Evolutionary conservation across 2,888 invertebrate species (phyloP).

Genomic region (Thymelicus lineola): DNA sequence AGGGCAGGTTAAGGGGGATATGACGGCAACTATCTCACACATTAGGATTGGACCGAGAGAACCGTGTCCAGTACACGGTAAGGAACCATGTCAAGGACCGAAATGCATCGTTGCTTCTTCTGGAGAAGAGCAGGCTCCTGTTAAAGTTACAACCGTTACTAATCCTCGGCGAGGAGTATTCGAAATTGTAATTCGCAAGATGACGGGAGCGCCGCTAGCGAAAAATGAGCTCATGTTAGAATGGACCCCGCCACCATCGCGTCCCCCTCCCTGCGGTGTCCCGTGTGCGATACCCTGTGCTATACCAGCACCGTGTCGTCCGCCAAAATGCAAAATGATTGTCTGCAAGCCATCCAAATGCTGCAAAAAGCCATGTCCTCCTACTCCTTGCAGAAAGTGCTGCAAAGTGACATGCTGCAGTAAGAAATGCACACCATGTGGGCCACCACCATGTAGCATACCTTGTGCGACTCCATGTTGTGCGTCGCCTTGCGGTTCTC

Average conservation of each 20-base stretch:
- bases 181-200: conserved; percentile 71
- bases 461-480: conserved; percentile 43
- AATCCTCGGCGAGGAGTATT: conserved; percentile 78
- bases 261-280: conserved; percentile 53
- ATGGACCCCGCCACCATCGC: conserved; percentile 73
- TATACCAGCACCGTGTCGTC: conserved; percentile 50
- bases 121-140: conserved; percentile 60
- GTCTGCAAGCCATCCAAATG: conserved; percentile 58
- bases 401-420: conserved; percentile 50
- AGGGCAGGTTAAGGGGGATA: conserved; percentile 56
- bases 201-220: conserved; percentile 73
- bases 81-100: conserved; percentile 67
- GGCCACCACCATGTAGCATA: conserved; percentile 46
- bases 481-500: conserved; percentile 48
- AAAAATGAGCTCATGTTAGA: conserved; percentile 77
- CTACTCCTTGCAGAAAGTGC: conserved; percentile 47
- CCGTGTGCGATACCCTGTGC: conserved; percentile 52
- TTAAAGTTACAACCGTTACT: conserved; percentile 64
- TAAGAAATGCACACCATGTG: conserved; percentile 43
- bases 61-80: conserved; percentile 65
- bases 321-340: conserved; percentile 63
- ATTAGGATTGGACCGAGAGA: conserved; percentile 68
- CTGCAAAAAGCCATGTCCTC: conserved; percentile 47
- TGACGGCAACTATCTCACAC: conserved; percentile 70
- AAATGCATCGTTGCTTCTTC: conserved; percentile 61